phyloP scores from a whole-genome alignment of 2,797 vertebrate genomes.

The Peromyscus melanophrys region DNA sequence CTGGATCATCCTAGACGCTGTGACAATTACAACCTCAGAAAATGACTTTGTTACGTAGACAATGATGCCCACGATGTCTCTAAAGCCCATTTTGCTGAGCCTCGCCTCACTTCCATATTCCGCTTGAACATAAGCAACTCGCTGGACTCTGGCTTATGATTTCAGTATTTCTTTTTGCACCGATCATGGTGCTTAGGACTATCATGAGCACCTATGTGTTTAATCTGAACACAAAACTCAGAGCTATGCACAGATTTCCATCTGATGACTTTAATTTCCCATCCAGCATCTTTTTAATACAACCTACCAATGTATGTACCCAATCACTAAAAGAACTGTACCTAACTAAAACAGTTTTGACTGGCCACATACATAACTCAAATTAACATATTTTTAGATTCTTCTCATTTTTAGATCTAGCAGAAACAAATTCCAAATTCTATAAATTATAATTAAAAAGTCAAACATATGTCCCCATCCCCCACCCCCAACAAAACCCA shows the following conservation, averaged over 20 bases:
- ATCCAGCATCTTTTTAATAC: not conserved
- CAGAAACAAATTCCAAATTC: not conserved
- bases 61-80: not conserved
- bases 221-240: not conserved
- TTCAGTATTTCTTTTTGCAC: not conserved
- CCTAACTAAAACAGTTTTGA: not conserved
- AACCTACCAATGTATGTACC: no score
- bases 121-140: not conserved
- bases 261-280: not conserved
- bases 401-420: not conserved
- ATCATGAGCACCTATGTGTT: fast-evolving
- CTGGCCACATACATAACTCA: not conserved
- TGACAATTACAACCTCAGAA: not conserved
- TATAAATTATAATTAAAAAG: slow-evolving; percentile 55
- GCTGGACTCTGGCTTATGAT: not conserved
- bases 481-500: slow-evolving; percentile 67
- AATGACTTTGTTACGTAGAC: not conserved
- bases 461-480: not conserved
- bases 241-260: not conserved
- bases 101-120: not conserved
- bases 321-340: not conserved
- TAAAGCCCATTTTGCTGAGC: not conserved
- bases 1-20: not conserved
- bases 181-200: not conserved
- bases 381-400: not conserved